Conservation (phyloP, 2,888 invertebrate genomes). For the Gymnoscelis rufifasciata region DNA sequence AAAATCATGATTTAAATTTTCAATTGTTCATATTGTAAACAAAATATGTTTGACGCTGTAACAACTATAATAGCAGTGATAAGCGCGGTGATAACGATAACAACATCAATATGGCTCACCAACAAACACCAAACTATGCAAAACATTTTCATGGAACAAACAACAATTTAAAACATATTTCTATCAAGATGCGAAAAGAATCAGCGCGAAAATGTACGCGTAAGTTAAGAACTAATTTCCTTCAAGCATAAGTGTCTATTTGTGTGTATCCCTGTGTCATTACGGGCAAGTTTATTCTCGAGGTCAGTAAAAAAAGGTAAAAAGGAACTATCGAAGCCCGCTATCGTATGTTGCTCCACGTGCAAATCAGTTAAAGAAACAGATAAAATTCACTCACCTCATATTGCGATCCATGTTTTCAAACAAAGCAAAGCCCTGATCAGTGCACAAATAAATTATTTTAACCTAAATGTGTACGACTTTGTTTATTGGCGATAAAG, state of each 20-base stretch:
- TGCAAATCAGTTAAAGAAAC: neutral
- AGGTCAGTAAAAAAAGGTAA: too few relatives aligned
- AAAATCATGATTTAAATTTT: too few relatives aligned
- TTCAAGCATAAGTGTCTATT: too few relatives aligned
- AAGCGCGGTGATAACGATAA: neutral
- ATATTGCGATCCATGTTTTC: conserved; percentile 69
- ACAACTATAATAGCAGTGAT: neutral
- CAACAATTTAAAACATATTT: too few relatives aligned
- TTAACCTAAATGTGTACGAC: conserved; percentile 28
- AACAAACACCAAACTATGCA: neutral
- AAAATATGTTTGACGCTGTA: neutral
- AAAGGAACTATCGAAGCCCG: too few relatives aligned
- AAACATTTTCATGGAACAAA: neutral
- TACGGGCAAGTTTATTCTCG: too few relatives aligned
- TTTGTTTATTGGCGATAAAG: conserved; percentile 35
- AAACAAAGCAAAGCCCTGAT: conserved; percentile 31
- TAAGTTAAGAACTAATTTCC: conserved; percentile 7
- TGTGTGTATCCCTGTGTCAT: too few relatives aligned
- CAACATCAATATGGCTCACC: neutral
- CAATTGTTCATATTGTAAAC: too few relatives aligned
- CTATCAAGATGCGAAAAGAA: too few relatives aligned
- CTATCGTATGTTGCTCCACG: conserved; percentile 15
- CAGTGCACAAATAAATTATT: conserved; percentile 20
- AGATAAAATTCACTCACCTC: conserved; percentile 57
- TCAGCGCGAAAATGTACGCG: neutral